A percentile compares a stretch with the other conserved stretches of the same genome.
These are phyloP conservation scores for Chelonia mydas DNA, from an alignment of 2,797 vertebrate species.

Conservation along the genomic window DNA sequence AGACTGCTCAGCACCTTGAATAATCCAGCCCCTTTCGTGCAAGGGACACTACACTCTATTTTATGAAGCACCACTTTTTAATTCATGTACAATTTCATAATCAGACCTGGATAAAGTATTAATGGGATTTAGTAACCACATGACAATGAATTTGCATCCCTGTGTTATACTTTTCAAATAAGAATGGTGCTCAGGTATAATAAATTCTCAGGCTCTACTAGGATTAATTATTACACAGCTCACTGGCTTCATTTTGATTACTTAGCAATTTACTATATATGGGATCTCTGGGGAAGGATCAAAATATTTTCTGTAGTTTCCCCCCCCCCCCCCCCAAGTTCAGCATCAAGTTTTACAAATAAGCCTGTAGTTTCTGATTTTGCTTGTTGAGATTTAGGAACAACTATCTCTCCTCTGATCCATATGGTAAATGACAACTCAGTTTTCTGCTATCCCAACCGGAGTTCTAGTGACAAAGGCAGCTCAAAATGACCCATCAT, in stretches of 20 bases:
- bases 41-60: accelerated
- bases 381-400: background rate
- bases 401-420: background rate
- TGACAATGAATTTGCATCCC: background rate
- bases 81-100: background rate
- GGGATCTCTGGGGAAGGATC: background rate
- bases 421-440: background rate
- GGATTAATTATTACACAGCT: constrained; percentile 53
- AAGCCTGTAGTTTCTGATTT: background rate
- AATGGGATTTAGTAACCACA: background rate
- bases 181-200: background rate
- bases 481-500: background rate
- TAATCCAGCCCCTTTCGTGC: background rate
- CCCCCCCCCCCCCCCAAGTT: background rate
- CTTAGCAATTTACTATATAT: background rate
- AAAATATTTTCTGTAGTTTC: background rate
- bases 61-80: background rate
- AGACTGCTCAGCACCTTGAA: background rate
- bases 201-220: accelerated
- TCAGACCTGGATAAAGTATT: background rate
- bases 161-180: background rate
- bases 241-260: background rate
- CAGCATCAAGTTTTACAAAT: constrained; percentile 18
- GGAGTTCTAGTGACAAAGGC: background rate
- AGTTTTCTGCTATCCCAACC: background rate